Base-by-base conservation (phyloP, 2,797 vertebrate species). In the Caiman crocodilus region DNA sequence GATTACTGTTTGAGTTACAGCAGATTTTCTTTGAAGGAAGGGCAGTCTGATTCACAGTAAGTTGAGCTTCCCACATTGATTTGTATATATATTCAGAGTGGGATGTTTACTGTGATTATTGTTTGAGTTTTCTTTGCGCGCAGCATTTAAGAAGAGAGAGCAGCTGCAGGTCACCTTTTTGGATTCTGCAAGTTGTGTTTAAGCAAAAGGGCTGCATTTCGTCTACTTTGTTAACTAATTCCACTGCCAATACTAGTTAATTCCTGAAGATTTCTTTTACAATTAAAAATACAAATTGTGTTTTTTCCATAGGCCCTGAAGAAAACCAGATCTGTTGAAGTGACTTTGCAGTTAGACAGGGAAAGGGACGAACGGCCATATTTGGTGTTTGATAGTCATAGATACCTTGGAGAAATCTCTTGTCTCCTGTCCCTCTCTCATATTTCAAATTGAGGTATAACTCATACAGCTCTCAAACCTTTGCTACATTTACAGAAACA, bases 221-320 rank as follows among this genome's bases (percentile, higher is more conserved):
- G 17, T 58, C 5, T 80, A n/a, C 6, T 4, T 20, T 32, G 50
- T 9, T 79, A 32, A 89, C 30, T 0, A 75, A 9, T 17, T 84
- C 32, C 1, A 1, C 13, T n/a, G 11, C 4, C n/a, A 83, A 85
- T 74, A 71, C 0, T 1, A 35, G 50, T 13, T 10, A 42, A 60
- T 23, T 23, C 42, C 5, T 28, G 26, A 90, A 83, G 12, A 14
- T 10, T 59, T 28, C 20, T 5, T 58, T 74, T 86, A 14, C 35
- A 25, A 76, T 82, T 10, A 82, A 18, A 84, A 83, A 93, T 32
- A 30, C 1, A 32, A 7, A 74, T 1, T 0, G 3, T 42, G 57
- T 1, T 82, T 89, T 16, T 79, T 80, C 23, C 12, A 5, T 21
- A 17, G 4, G 14, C 2, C 18, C 12, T 79, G 76, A 63, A 15